Conservation (phyloP, 2,888 invertebrate species). For the Diaperis boleti region DNA sequence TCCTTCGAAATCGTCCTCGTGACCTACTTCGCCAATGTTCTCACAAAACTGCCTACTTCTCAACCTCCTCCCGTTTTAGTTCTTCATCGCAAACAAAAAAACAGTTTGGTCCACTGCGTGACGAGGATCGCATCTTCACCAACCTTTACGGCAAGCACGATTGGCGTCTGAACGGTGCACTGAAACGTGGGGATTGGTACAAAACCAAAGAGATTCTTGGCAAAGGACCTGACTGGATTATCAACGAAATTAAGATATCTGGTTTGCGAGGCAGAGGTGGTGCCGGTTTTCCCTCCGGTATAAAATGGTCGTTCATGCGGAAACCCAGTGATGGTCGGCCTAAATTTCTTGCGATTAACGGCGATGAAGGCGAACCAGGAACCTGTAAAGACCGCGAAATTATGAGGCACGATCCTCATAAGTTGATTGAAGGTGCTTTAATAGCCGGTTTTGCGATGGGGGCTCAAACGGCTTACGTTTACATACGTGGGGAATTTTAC, state of each 20-base stretch:
- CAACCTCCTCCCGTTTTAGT: constrained; percentile 74
- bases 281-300: constrained; percentile 98
- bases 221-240: constrained; percentile 97
- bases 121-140: constrained; percentile 96
- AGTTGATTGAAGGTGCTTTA: constrained; percentile 94
- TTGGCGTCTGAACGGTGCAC: constrained; percentile 93
- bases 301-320: constrained; percentile 99
- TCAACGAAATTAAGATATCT: constrained; percentile 95
- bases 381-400: constrained; percentile 99
- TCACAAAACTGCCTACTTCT: constrained; percentile 46
- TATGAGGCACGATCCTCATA: constrained; percentile 99
- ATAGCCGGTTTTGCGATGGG: constrained; percentile 97
- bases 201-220: constrained; percentile 97
- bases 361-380: constrained; percentile 99
- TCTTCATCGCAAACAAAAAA: too few relatives aligned
- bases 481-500: constrained; percentile 99
- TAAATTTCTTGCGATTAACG: constrained; percentile 98
- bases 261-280: constrained; percentile 98
- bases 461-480: constrained; percentile 98
- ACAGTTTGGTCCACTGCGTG: constrained; percentile 85
- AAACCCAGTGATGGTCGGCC: constrained; percentile 97
- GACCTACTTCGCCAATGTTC: background rate
- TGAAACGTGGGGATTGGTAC: constrained; percentile 96
- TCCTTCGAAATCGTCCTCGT: background rate
- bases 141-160: constrained; percentile 99